Conservation (phyloP, 2,797 vertebrate species). For the Pterois miles region DNA sequence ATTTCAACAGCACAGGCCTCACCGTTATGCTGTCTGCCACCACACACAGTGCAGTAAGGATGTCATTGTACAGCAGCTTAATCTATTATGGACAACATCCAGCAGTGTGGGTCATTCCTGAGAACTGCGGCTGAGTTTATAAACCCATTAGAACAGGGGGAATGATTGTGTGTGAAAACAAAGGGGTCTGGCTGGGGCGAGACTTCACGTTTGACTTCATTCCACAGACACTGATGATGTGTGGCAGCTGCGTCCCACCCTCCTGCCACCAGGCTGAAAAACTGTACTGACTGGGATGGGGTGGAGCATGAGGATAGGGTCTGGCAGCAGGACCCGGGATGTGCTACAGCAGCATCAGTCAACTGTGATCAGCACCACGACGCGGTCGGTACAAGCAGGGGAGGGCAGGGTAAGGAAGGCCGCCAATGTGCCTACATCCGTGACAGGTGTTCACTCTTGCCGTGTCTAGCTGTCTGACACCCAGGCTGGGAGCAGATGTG, state of each 20-base stretch:
- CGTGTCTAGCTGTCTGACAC: constrained; percentile 29
- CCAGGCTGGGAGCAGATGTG: constrained; percentile 54
- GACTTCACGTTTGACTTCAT: constrained; percentile 74
- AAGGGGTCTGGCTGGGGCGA: constrained; percentile 53
- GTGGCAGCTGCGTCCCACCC: constrained; percentile 61
- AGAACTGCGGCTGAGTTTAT: constrained; percentile 13
- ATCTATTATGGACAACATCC: constrained; percentile 3
- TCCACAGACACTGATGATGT: constrained; percentile 59
- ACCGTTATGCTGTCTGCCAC: background rate
- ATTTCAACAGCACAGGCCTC: background rate
- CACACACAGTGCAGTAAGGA: constrained; percentile 8
- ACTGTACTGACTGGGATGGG: constrained; percentile 37
- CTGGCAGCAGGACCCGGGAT: constrained; percentile 34
- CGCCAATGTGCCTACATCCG: constrained; percentile 3
- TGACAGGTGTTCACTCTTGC: constrained; percentile 13
- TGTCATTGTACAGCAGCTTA: constrained; percentile 14
- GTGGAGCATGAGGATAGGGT: constrained; percentile 24
- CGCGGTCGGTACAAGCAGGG: background rate
- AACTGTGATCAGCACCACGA: constrained; percentile 12
- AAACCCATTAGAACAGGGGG: constrained; percentile 35
- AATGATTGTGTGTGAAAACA: constrained; percentile 60
- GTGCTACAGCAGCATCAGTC: constrained; percentile 20
- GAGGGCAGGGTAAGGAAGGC: background rate
- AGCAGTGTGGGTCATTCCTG: constrained; percentile 31
- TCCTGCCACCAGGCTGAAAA: constrained; percentile 39